Conservation (phyloP, 35 echinoderm and acorn worm species). For the Hemicentrotus pulcherrimus region DNA sequence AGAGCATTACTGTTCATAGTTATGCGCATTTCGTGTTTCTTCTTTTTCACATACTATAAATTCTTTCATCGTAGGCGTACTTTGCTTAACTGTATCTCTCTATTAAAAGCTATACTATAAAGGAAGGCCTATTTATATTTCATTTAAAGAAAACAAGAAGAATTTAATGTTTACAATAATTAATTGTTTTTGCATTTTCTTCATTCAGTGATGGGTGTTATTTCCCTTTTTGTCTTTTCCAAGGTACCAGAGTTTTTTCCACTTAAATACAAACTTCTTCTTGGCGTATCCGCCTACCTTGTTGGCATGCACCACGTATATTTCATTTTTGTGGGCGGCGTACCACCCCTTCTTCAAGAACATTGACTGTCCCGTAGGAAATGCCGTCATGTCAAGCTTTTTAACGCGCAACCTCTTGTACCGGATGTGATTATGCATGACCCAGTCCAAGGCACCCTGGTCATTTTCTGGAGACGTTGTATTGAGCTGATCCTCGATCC, state of each 20-base stretch:
- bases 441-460: slow-evolving; percentile 34
- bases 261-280: slow-evolving; percentile 47
- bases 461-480: slow-evolving; percentile 51
- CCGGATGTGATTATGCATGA: slow-evolving; percentile 32
- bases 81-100: too few relatives aligned
- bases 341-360: slow-evolving; percentile 46
- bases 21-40: too few relatives aligned
- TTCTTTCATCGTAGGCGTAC: too few relatives aligned
- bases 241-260: slow-evolving; percentile 37
- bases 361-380: slow-evolving; percentile 60
- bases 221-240: slow-evolving; percentile 27
- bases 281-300: slow-evolving; percentile 41
- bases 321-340: slow-evolving; percentile 44
- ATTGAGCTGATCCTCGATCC: background rate
- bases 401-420: background rate
- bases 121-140: too few relatives aligned
- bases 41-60: too few relatives aligned
- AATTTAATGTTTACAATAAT: background rate
- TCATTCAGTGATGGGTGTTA: background rate
- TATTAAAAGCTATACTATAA: too few relatives aligned
- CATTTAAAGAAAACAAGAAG: too few relatives aligned
- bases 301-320: slow-evolving; percentile 60
- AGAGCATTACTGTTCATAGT: too few relatives aligned
- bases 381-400: slow-evolving; percentile 37
- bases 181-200: background rate